These are phyloP conservation scores for Branchellion lobata DNA, from an alignment of 2,888 invertebrate genomes.

Conservation along the genomic window DNA sequence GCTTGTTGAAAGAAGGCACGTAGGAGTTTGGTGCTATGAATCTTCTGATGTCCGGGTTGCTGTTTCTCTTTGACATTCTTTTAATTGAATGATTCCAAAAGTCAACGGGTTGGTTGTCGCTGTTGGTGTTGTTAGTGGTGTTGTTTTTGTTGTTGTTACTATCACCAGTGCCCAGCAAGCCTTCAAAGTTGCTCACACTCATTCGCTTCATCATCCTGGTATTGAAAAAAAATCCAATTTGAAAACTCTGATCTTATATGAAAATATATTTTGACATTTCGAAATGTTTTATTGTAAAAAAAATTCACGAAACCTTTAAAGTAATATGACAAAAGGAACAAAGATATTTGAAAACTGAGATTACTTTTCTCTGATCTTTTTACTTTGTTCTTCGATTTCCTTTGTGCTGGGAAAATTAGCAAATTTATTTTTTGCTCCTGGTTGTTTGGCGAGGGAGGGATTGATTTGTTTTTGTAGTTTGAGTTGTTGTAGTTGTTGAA, in stretches of 20 bases:
- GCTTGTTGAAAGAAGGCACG: background rate
- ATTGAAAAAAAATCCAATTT: background rate
- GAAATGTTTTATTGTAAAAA: too few species aligned
- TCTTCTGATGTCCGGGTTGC: background rate
- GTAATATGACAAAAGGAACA: too few species aligned
- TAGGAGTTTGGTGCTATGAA: background rate
- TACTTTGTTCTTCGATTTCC: conserved; percentile 35
- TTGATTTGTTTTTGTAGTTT: background rate
- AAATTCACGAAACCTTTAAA: too few species aligned
- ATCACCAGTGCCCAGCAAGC: background rate
- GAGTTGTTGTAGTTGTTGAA: conserved; percentile 11
- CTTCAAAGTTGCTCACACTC: conserved; percentile 9
- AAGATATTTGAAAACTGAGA: too few species aligned
- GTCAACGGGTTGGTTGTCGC: background rate
- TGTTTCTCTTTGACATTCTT: background rate
- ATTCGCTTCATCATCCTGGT: conserved; percentile 7
- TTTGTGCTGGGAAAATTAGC: conserved; percentile 10
- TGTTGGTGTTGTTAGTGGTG: background rate
- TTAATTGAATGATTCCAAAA: background rate
- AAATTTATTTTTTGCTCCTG: background rate
- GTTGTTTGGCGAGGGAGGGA: background rate
- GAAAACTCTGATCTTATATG: too few species aligned
- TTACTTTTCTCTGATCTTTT: conserved; percentile 21
- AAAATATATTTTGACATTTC: too few species aligned
- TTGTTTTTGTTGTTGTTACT: conserved; percentile 12